Base-by-base conservation (phyloP, 2,113 vertebrate species). In the Collichthys lucidus region DNA sequence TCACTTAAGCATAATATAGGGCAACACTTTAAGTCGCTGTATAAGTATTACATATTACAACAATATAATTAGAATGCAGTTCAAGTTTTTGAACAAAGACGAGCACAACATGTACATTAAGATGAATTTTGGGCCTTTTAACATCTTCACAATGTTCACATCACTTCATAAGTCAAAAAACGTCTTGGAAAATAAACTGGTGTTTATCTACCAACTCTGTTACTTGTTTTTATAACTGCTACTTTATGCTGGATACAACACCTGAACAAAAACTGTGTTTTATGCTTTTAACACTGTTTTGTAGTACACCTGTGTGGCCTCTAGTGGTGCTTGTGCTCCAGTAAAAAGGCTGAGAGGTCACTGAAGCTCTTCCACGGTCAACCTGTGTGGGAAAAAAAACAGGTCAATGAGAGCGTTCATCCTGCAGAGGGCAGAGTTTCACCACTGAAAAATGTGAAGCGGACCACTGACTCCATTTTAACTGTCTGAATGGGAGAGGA, bases 381-480 rank as follows among this genome's bases (percentile, higher is more conserved):
- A n/a, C 10, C 26, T 2, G 2, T 19, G 10, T 44, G 49, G 26
- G 2, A 26, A 26, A 19, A 79, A 35, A 60, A 82, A 67, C 67
- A 52, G 46, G 15, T 63, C 69, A 85, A 62, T 90, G 74, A 46
- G 14, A 72, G 64, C 17, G 11, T 49, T 79, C 56, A 0, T 87
- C 94, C 95, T 93, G 94, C 93, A 95, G 95, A 92, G 93, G 91
- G 93, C 94, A 93, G 87, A 82, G 82, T 94, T 93, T 92, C 55
- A 92, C 88, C 83, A 93, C 79, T 44, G n/a, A 74, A 86, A 42
- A 16, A 57, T 56, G 40, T 57, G 3, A 35, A 79, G 50, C 3
- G 11, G 52, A 75, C 40, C 61, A 14, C 56, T 63, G 72, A 74
- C 78, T 89, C 86, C 84, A 89, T 87, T 88, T 92, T 89, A 83